Evolutionary conservation across 1,140 invertebrate species (phyloP), one percentile per base, ranked within the genome.

Genomic region (Caenorhabditis latens): DNA sequence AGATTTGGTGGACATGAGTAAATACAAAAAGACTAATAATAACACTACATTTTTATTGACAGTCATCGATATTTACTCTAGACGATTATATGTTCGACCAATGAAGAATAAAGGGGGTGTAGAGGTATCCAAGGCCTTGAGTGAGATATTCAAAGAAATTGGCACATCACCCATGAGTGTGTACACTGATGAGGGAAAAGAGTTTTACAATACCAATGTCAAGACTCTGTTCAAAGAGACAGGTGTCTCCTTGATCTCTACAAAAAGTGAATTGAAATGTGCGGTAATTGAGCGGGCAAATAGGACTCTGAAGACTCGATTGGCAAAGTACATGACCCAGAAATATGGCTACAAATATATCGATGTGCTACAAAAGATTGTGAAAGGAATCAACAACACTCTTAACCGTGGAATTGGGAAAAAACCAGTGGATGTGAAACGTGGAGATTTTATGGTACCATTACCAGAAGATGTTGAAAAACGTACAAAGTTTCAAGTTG

Each of bases 251-350:
- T 24, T 63, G 32, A 7, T 63, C 0, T 63, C 61, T 0, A 21
- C 61, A 24, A 63, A 63, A 63, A 63, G 61, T 40, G 61, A 63
- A 63, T 7, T 63, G 32, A 63, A 63, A 40, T 63, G 61, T 40
- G 61, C 61, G 32, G 32, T 63, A 4, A 24, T 63, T 5, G 61
- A 63, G 14, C 6, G 61, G 24, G 61, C 61, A 63, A 63, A 63
- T 40, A 63, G 61, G 14, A 63, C 61, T 32, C 61, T 63, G 14
- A 63, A 63, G 32, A 63, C 61, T 32, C 21, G 61, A 63, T 63
- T 63, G 61, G 61, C 61, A 63, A 63, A 63, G 24, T 63, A 63
- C 24, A 63, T 63, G 61, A 63, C 57, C 7, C 57, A 58, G 6
- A 58, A 58, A 19, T 58, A 58, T 21, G n/a, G n/a, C 13, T 19